phyloP scores from a whole-genome alignment of 2,888 invertebrate species.

The Pherbina coryleti region DNA sequence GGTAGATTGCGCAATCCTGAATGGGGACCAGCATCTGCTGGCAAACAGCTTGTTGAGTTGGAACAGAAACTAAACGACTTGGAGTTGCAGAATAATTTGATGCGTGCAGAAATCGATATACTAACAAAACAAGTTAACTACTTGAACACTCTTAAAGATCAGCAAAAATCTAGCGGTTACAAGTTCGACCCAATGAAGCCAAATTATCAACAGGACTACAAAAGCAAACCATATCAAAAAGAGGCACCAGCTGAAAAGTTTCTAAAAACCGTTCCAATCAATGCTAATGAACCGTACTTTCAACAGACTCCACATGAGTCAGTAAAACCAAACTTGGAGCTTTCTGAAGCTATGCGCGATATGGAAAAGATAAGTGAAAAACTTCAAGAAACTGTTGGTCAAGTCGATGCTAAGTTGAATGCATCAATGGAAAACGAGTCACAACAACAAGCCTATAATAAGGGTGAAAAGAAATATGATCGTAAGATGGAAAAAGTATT shows the following conservation, averaged over 20 bases:
- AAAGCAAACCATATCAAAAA: too few relatives aligned
- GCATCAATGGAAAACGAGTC: constrained; percentile 33
- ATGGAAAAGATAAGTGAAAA: background rate
- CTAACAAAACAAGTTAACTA: constrained; percentile 63
- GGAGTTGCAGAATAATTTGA: constrained; percentile 65
- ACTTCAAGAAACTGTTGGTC: constrained; percentile 4
- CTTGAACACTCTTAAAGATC: constrained; percentile 50
- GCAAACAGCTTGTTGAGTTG: constrained; percentile 46
- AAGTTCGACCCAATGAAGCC: constrained; percentile 56
- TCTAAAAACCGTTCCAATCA: too few relatives aligned
- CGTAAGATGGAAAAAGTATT: constrained; percentile 35
- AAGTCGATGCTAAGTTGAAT: constrained; percentile 21
- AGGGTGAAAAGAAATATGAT: constrained; percentile 33
- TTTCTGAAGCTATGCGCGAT: background rate
- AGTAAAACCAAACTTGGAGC: background rate
- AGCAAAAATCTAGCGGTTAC: constrained; percentile 42
- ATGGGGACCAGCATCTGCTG: constrained; percentile 50
- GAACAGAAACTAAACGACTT: constrained; percentile 58
- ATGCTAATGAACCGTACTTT: too few relatives aligned
- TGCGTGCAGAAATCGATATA: constrained; percentile 66
- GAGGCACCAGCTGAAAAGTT: too few relatives aligned
- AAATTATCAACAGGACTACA: background rate
- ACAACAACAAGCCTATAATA: constrained; percentile 35
- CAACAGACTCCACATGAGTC: background rate
- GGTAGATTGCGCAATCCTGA: constrained; percentile 59